Evolutionary conservation across 2,797 vertebrate species (phyloP), one percentile per base, ranked within the genome.

Genomic region (Craterocephalus amniculus): DNA sequence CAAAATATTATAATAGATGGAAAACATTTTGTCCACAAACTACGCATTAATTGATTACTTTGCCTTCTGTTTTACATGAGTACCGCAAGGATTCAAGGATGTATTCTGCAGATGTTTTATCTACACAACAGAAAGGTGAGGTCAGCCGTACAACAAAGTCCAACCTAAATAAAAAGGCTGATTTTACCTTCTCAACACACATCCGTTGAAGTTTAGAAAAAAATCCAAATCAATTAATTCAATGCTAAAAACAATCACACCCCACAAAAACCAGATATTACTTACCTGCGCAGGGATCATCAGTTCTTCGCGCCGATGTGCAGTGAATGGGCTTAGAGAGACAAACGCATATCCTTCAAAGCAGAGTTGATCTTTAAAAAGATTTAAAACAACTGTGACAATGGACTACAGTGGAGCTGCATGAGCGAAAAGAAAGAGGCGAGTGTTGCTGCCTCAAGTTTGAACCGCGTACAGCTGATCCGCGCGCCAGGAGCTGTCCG

Each of bases 401-500:
- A 74, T 24, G 61, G 66, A 70, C 24, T 24, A 40, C 36, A 68
- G 63, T 29, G 29, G 68, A 55, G 71, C 68, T 31, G 68, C 31
- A 6, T n/a, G 80, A 36, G 13, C 22, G 73, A 45, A 52, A 45
- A 45, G 49, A 14, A 75, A 61, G 67, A 65, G 62, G 48, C 24
- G 67, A 77, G 60, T 11, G 64, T 16, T 18, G 74, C 67, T 26
- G 74, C 43, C 62, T 67, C 82, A 91, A 92, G 86, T 92, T 93
- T 81, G 78, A 49, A 32, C 68, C 62, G 62, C 73, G 74, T 55
- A 54, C 80, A 79, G 75, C 68, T 60, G 76, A 79, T 59, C 78
- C 63, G 81, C 74, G 61, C 34, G 74, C 67, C 76, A 64, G 89
- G 84, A 93, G 81, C 92, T 94, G 91, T 92, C 94, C 89, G 80